phyloP scores from a whole-genome alignment of 1,140 invertebrate species.

The Aphelinus atriplicis region DNA sequence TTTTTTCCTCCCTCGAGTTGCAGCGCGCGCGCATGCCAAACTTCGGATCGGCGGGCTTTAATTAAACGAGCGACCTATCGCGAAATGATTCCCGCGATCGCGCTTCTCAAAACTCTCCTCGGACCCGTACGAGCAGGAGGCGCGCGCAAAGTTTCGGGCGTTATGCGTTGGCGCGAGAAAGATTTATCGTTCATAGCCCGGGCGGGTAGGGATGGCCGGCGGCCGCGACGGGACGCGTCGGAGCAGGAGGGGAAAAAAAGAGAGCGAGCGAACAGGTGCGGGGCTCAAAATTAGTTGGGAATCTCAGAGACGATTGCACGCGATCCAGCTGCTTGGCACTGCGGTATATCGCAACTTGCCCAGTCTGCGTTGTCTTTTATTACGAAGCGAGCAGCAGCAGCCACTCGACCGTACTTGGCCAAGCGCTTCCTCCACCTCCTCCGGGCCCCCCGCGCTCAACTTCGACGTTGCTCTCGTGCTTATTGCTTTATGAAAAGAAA shows the following conservation, averaged over 20 bases:
- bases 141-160: slow-evolving; percentile 34
- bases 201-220: slow-evolving; percentile 21
- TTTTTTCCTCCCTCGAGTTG: slow-evolving; percentile 19
- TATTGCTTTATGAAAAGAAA: slow-evolving; percentile 28
- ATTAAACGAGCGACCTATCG: slow-evolving; percentile 61
- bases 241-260: slow-evolving; percentile 40
- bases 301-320: slow-evolving; percentile 33
- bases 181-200: slow-evolving; percentile 53
- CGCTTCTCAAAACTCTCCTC: slow-evolving; percentile 40
- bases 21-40: slow-evolving; percentile 42
- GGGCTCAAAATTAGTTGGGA: slow-evolving; percentile 57
- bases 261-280: slow-evolving; percentile 52
- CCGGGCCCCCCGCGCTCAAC: background rate
- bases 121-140: no score
- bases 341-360: slow-evolving; percentile 40
- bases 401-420: background rate
- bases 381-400: slow-evolving; percentile 11
- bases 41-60: slow-evolving; percentile 64
- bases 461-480: background rate
- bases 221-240: slow-evolving; percentile 3
- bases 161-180: slow-evolving; percentile 42
- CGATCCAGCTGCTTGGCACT: slow-evolving; percentile 37
- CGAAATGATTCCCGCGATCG: slow-evolving; percentile 58
- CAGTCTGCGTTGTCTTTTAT: slow-evolving; percentile 46
- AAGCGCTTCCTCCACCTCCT: no score